Percentiles rank a stretch among this genome's conserved stretches.
phyloP scores from a whole-genome alignment of 2,113 vertebrate species.

The Aegithalos caudatus region DNA sequence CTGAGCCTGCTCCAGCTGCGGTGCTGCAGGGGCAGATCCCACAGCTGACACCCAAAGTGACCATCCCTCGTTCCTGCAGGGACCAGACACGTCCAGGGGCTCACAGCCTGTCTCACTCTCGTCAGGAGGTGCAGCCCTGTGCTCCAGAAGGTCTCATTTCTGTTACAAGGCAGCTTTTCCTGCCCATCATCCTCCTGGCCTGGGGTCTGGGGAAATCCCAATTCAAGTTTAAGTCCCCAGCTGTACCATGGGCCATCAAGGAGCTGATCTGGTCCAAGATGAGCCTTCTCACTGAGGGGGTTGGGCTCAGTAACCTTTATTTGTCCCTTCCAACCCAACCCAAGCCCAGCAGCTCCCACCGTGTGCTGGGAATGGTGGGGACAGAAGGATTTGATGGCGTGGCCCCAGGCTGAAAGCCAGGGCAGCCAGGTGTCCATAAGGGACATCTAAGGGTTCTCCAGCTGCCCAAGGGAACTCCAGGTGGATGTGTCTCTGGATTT shows the following conservation, averaged over 20 bases:
- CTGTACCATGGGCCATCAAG: fast-evolving
- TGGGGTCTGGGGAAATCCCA: background rate
- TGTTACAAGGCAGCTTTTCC: background rate
- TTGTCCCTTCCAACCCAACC: background rate
- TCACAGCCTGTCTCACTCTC: background rate
- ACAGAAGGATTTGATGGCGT: background rate
- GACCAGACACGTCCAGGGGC: background rate
- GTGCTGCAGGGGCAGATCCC: background rate
- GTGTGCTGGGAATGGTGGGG: background rate
- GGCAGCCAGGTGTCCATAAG: background rate
- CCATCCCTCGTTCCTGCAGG: fast-evolving
- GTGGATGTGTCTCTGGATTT: background rate
- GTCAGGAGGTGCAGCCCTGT: background rate
- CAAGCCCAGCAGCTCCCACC: background rate
- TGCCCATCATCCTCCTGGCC: background rate
- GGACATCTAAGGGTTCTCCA: background rate
- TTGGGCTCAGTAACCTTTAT: background rate
- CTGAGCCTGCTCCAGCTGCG: background rate
- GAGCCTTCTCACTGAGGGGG: background rate
- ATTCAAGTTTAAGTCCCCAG: background rate
- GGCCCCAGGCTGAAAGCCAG: background rate
- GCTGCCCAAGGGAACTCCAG: background rate
- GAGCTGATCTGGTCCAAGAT: background rate
- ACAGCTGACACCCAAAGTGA: fast-evolving
- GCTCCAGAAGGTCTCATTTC: background rate